Percentiles rank a stretch among this genome's conserved stretches.
phyloP scores from a whole-genome alignment of 2,888 invertebrate genomes.

The Drosophila demipolita region DNA sequence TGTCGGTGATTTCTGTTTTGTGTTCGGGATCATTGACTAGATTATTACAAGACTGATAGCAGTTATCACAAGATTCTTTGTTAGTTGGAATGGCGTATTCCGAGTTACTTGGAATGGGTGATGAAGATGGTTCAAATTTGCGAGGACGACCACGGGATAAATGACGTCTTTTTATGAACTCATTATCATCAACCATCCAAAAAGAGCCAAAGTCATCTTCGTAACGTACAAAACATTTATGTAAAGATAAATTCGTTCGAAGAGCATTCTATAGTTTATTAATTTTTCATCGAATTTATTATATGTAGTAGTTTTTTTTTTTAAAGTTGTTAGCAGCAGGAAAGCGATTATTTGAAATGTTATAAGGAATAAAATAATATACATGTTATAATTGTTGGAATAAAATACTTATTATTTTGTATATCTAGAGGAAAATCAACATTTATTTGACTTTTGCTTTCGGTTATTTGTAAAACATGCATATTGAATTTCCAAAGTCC shows the following conservation, averaged over 20 bases:
- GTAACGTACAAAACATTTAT: conserved; percentile 99
- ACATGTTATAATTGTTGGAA: conserved; percentile 4
- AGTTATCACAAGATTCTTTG: conserved; percentile 63
- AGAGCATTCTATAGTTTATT: conserved; percentile 94
- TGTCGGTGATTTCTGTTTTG: conserved; percentile 42
- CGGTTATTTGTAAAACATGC: background rate
- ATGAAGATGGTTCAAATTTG: conserved; percentile 94
- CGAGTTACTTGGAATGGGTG: conserved; percentile 71
- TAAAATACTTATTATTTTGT: background rate
- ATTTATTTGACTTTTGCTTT: background rate
- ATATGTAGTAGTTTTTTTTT: background rate
- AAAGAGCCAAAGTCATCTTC: conserved; percentile 99
- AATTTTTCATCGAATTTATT: background rate
- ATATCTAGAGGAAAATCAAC: background rate
- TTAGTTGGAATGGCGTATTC: conserved; percentile 53
- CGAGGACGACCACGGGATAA: conserved; percentile 97
- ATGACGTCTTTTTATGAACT: conserved; percentile 98
- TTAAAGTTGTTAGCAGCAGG: conserved; percentile 5
- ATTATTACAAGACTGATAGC: conserved; percentile 52
- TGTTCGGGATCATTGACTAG: conserved; percentile 35
- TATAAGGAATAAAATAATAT: conserved; percentile 26
- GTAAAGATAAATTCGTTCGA: conserved; percentile 99
- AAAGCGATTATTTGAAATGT: conserved; percentile 8
- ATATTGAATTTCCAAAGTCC: background rate
- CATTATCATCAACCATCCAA: conserved; percentile 99